Evolutionary conservation across 2,797 vertebrate species (phyloP), one percentile per base, ranked within the genome.

Genomic region (Trematomus bernacchii): DNA sequence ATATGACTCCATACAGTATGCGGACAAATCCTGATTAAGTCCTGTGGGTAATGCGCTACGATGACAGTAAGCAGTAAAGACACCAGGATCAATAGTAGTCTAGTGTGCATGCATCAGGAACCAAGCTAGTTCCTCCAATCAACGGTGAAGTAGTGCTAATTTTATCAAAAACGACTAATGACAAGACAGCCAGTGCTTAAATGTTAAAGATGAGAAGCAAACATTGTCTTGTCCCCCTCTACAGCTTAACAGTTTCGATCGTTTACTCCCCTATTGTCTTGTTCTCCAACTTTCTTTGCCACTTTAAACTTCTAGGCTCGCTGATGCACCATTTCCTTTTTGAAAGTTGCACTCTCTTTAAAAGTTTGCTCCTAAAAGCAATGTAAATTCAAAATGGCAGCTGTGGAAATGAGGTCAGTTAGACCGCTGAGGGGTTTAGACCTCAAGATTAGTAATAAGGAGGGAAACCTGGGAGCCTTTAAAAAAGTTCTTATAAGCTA

Each of bases 391-490:
- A 73, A 65, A 74, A 57, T 51, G 50, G 43, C 62, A 18, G 43
- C 37, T 33, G 10, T 11, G 53, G 48, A 55, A 69, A 59, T 19
- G 12, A 70, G 63, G 74, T 69, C 64, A 70, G 60, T 43, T 37
- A 1, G 15, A 19, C 37, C 16, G 37, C 46, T 54, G 9, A 3
- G 55, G 18, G 69, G 11, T 67, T 62, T 9, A 30, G 23, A 64
- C 42, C 14, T 48, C 21, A 52, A 44, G 48, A 18, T 27, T 14
- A 14, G 61, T 19, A 63, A 74, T 55, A 14, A 60, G 9, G 13
- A 50, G 30, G 12, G 65, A 55, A 60, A 48, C 57, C 57, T 30
- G 37, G 40, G 63, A 66, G 23, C 52, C 44, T 79, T 59, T 60
- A 53, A 55, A 10, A 27, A 51, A 30, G 63, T 16, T 30, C 23